Percentiles rank a stretch among this genome's conserved stretches.
phyloP scores from a whole-genome alignment of 92 coral and sea anemone species.

The Umimayanthus chanpuru region DNA sequence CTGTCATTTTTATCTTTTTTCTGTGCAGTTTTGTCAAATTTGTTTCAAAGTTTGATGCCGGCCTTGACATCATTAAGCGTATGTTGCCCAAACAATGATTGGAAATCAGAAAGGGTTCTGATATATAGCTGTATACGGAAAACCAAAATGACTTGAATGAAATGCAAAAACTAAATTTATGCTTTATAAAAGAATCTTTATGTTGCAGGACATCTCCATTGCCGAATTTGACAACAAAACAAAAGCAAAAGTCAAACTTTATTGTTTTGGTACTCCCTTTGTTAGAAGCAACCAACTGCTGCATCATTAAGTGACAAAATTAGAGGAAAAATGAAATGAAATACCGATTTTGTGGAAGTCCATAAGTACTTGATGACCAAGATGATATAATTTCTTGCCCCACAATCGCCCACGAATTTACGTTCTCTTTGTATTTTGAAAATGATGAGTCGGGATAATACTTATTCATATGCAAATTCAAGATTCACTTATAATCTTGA shows the following conservation, averaged over 20 bases:
- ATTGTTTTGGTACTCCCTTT: neutral
- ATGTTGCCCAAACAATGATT: neutral
- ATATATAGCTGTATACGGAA: neutral
- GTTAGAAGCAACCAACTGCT: neutral
- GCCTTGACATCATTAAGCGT: neutral
- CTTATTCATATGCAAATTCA: conserved; percentile 42
- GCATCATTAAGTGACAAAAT: neutral
- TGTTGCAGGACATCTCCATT: neutral
- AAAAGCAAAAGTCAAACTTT: neutral
- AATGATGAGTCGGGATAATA: neutral
- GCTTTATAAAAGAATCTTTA: neutral
- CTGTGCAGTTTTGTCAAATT: neutral
- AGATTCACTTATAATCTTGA: conserved; percentile 2
- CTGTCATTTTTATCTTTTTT: neutral
- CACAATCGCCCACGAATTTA: conserved; percentile 39
- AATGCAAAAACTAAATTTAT: neutral
- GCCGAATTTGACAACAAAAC: neutral
- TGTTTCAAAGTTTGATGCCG: neutral
- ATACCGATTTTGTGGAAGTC: neutral
- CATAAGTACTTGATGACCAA: neutral
- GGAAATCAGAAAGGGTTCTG: neutral
- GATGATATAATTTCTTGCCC: neutral
- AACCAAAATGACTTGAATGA: neutral
- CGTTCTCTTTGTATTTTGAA: neutral
- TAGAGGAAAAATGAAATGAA: neutral